Evolutionary conservation across 2,113 vertebrate species (phyloP), one percentile per base, ranked within the genome.

Genomic region (Sceloporus tristichus): DNA sequence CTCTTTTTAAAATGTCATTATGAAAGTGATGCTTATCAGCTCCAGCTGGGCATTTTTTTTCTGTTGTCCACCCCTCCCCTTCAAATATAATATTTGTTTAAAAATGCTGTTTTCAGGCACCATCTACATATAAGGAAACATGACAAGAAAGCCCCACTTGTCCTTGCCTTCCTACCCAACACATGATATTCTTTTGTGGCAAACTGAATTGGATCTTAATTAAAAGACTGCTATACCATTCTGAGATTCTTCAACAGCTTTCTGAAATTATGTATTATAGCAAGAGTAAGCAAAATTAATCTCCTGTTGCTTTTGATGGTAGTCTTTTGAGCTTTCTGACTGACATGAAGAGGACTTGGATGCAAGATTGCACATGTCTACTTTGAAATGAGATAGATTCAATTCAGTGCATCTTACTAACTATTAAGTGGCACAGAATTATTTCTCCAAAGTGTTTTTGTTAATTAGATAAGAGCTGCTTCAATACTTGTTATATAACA

Each of bases 41-140:
- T 94, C 94, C 94, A 87, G 91, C 91, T 96, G 93, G 94, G 90
- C 27, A 73, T 92, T 94, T 94, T 76, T 70, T 62, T 62, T 16
- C 13, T 62, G 16, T 62, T 62, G 13, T 14, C 11, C 14, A 6
- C 56, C 48, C 42, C 42, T 7, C 48, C 48, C 48, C 34, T 34
- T 34, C 34, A 34, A 34, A 34, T 34, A 48, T 48, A 48, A 48
- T 1, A 59, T 59, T 95, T 92, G 73, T 78, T 94, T 96, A 91
- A 48, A 88, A 79, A 93, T 29, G 78, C 53, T 92, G 78, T 53
- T 93, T 88, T 93, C 93, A 93, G 66, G 42, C 1, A 77, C 90
- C 90, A 70, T 82, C 88, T 86, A 91, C 40, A 40, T 92, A 91
- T 66, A 42, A 95, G 92, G 84, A 95, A 90, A 21, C 87, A 66